A percentile compares a stretch with the other conserved stretches of the same genome.
Conservation (phyloP, 2,113 vertebrate genomes). For the Pedetes capensis region DNA sequence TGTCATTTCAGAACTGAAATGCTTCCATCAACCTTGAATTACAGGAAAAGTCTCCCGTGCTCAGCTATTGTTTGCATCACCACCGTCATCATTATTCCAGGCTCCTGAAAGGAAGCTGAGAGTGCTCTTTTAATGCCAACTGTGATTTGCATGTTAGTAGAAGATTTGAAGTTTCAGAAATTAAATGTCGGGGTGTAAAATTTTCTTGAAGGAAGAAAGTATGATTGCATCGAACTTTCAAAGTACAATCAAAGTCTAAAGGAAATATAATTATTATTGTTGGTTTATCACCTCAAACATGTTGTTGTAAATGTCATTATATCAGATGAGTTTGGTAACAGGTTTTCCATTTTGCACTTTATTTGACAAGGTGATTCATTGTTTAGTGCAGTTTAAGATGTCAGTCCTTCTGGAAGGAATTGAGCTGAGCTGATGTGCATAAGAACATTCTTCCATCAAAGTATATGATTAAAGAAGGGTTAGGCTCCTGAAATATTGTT, state of each 20-base stretch:
- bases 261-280: constrained; percentile 86
- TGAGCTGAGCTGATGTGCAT: constrained; percentile 79
- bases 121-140: constrained; percentile 68
- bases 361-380: constrained; percentile 87
- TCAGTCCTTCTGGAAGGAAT: constrained; percentile 81
- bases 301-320: constrained; percentile 85
- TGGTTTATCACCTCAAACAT: constrained; percentile 82
- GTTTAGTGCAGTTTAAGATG: constrained; percentile 83
- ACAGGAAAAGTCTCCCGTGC: constrained; percentile 53
- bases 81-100: constrained; percentile 50
- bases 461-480: constrained; percentile 82
- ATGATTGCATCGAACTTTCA: constrained; percentile 81
- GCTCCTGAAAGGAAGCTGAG: constrained; percentile 46
- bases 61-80: constrained; percentile 51
- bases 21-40: constrained; percentile 72
- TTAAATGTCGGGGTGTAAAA: constrained; percentile 75
- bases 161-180: constrained; percentile 78
- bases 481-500: constrained; percentile 81
- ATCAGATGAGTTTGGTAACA: constrained; percentile 85
- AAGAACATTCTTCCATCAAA: constrained; percentile 80
- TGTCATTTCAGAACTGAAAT: constrained; percentile 69
- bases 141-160: constrained; percentile 55
- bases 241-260: constrained; percentile 80
- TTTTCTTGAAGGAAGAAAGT: constrained; percentile 69
- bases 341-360: constrained; percentile 84